Evolutionary conservation across 2,888 invertebrate genomes (phyloP).

Genomic region (Cataglyphis cursor): DNA sequence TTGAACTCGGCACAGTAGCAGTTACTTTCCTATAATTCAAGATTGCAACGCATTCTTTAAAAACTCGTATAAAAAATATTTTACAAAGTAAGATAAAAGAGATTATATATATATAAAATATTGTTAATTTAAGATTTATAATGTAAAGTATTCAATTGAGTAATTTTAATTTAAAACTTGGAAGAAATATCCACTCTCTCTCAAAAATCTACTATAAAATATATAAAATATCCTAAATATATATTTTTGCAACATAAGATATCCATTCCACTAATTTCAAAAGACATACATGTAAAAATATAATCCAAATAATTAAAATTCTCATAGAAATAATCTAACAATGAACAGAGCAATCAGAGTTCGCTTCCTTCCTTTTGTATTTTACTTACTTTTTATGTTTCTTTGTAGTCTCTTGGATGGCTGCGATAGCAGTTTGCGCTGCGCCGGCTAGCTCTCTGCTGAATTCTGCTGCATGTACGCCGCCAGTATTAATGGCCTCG

Average conservation of each 20-base stretch:
- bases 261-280: background rate
- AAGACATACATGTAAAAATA: background rate
- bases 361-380: background rate
- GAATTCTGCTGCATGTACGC: conserved; percentile 90
- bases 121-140: conserved; percentile 7
- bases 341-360: background rate
- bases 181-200: background rate
- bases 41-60: background rate
- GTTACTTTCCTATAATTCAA: conserved; percentile 82
- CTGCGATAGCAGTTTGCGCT: conserved; percentile 91
- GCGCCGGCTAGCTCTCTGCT: conserved; percentile 91
- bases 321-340: background rate
- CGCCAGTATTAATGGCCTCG: conserved; percentile 93
- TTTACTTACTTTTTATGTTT: conserved; percentile 89
- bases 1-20: conserved; percentile 82
- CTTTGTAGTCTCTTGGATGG: conserved; percentile 90
- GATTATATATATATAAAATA: background rate
- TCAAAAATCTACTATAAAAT: background rate
- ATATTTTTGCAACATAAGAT: background rate
- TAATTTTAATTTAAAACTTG: conserved; percentile 8
- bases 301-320: background rate
- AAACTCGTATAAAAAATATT: background rate
- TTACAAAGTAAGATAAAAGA: background rate
- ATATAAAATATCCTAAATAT: background rate
- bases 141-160: background rate